Evolutionary conservation across 2,888 invertebrate genomes (phyloP), one percentile per base, ranked within the genome.

Genomic region (Chrysina gloriosa): DNA sequence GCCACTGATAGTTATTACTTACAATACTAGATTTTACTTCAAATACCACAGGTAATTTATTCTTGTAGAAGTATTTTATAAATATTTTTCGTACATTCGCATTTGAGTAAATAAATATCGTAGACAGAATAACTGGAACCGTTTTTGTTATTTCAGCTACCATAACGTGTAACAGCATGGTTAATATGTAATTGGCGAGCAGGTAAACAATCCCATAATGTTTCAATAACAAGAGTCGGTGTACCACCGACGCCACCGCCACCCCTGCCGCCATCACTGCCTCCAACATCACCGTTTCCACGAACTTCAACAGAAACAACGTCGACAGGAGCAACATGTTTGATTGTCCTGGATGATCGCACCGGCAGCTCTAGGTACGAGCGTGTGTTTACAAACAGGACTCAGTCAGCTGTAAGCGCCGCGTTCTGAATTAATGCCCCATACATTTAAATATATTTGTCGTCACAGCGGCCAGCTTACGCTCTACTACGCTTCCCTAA

Each of bases 361-460:
- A 66, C 66, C 61, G 71, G 68, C 69, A 64, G 65, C 70, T 61
- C 58, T 61, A 61, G 58, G 58, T 61, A 73, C 72, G 74, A 73
- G 72, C 69, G 74, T 73, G 76, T 83, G 83, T 83, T 83, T 83
- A 83, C 83, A 82, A 83, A 83, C 83, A 83, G 82, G 80, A 79
- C 77, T 79, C 82, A 83, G 83, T 83, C 83, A 83, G 83, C 83
- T 83, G 83, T 83, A 82, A 83, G 82, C 81, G 81, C 78, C 81
- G 81, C 82, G 82, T 77, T 77, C 80, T 82, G 83, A 83, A 83
- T 83, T 84, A 83, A 83, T 83, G 83, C 80, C 78, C 83, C 83
- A 84, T 84, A 84, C 81, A 84, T 84, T 84, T 84, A 83, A 83
- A 84, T 84, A 83, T 80, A 83, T 84, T 84, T 83, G 78, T 80